Evolutionary conservation across 1,140 invertebrate species (phyloP), one percentile per base, ranked within the genome.

Genomic region (Reticulitermes speratus): DNA sequence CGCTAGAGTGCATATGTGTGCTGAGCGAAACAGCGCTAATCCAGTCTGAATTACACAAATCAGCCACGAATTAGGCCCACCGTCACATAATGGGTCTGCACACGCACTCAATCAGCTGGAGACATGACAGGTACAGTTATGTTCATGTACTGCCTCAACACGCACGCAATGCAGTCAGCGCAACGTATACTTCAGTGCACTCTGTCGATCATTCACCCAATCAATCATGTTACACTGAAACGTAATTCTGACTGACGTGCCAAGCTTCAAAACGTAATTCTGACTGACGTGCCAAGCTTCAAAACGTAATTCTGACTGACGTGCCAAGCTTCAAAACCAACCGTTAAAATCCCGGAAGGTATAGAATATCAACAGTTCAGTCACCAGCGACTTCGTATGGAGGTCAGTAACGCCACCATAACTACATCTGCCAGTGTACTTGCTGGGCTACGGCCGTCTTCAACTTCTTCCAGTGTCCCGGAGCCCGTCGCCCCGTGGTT

Each of bases 401-500:
- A 75, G 65, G 65, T 25, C 65, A 75, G 65, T 30, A 75, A 75
- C 65, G 65, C n/a, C 25, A 75, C 65, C 25, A 30, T 75, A 75
- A n/a, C n/a, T 9, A 75, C 65, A 75, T 30, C 14, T n/a, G 7
- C 65, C 25, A 75, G 25, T 75, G 7, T 30, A 8, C 7, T 75
- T 2, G n/a, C 65, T 25, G 65, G 25, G 25, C 25, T 9, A 1
- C 65, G 9, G 65, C 32, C 83, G 9, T 65, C 84, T 30, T 52
- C 84, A 32, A 85, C 45, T 44, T 23, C 84, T 21, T 45, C 84
- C 32, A 2, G 16, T 45, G 38, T n/a, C 8, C 3, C 21, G 14
- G 14, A 14, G 19, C 59, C 59, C 16, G 16, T 19, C 44, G 75
- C 23, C 16, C 65, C 85, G 30, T 81, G 86, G 83, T 86, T 86